These are phyloP conservation scores for Indicator maculatus DNA, from an alignment of 2,113 vertebrate genomes.

Conservation along the genomic window DNA sequence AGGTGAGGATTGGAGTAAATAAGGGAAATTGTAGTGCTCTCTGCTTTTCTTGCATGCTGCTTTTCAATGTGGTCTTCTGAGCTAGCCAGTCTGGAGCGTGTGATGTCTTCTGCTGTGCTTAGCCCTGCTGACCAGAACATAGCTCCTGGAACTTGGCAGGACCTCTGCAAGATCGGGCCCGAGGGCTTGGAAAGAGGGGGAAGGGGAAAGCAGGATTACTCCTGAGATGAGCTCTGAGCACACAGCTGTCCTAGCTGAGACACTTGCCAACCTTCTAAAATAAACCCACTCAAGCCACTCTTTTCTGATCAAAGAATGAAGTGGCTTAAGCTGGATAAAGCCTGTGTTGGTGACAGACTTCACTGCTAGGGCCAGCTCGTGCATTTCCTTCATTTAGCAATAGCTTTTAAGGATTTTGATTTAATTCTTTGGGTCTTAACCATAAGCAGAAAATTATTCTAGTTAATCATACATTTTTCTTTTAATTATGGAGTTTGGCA, in stretches of 20 bases:
- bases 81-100: accelerated
- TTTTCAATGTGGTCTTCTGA: accelerated
- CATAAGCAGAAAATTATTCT: conserved; percentile 56
- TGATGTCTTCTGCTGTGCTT: background rate
- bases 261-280: conserved; percentile 48
- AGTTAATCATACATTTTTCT: conserved; percentile 42
- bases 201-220: conserved; percentile 9
- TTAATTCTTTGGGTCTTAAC: conserved; percentile 65
- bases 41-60: background rate
- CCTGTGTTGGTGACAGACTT: conserved; percentile 67
- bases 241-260: conserved; percentile 37
- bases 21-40: accelerated
- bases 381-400: conserved; percentile 47
- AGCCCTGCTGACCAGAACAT: background rate
- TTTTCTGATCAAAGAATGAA: conserved; percentile 71
- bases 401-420: conserved; percentile 69
- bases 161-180: background rate
- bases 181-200: background rate
- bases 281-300: conserved; percentile 29
- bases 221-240: background rate
- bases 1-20: background rate
- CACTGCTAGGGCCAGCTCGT: conserved; percentile 52
- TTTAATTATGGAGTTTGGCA: conserved; percentile 57
- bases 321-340: conserved; percentile 72
- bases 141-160: background rate